phyloP scores from a whole-genome alignment of 2,113 vertebrate genomes.

The Tichodroma muraria region DNA sequence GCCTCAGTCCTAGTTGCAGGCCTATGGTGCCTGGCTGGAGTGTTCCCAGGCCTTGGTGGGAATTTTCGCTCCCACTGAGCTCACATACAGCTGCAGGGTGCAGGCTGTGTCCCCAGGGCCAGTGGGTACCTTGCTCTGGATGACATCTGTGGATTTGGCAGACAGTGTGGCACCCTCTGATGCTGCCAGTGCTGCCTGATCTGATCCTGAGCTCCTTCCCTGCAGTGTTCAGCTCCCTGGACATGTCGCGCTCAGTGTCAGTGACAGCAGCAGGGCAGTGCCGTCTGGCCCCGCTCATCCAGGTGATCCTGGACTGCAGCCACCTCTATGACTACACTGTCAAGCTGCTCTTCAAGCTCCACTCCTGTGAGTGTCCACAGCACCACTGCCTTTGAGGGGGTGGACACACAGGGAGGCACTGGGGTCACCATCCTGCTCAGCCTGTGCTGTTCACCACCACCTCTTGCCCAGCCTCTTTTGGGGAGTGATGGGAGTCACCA shows the following conservation, averaged over 20 bases:
- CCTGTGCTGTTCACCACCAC: background rate
- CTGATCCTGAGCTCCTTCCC: background rate
- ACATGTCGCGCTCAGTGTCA: constrained; percentile 95
- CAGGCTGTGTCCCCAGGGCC: background rate
- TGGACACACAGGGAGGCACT: fast-evolving
- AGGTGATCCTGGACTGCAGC: constrained; percentile 94
- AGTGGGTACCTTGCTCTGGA: fast-evolving
- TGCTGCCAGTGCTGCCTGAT: background rate
- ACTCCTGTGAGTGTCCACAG: constrained; percentile 87
- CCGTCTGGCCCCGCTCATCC: constrained; percentile 94
- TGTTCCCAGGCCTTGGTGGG: background rate
- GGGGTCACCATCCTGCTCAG: background rate
- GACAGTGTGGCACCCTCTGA: fast-evolving
- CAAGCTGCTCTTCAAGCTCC: constrained; percentile 97
- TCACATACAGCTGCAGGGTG: fast-evolving
- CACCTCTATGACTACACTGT: constrained; percentile 97
- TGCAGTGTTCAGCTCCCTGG: constrained; percentile 91
- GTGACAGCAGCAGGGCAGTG: constrained; percentile 93
- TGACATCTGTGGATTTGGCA: background rate
- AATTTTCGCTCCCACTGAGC: background rate
- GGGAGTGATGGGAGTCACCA: background rate
- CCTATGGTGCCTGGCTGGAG: background rate
- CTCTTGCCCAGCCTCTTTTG: background rate
- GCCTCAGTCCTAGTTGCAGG: background rate
- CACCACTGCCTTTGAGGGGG: fast-evolving